A percentile compares a stretch with the other conserved stretches of the same genome.
Conservation (phyloP, 2,797 vertebrate species). For the Spondyliosoma cantharus region DNA sequence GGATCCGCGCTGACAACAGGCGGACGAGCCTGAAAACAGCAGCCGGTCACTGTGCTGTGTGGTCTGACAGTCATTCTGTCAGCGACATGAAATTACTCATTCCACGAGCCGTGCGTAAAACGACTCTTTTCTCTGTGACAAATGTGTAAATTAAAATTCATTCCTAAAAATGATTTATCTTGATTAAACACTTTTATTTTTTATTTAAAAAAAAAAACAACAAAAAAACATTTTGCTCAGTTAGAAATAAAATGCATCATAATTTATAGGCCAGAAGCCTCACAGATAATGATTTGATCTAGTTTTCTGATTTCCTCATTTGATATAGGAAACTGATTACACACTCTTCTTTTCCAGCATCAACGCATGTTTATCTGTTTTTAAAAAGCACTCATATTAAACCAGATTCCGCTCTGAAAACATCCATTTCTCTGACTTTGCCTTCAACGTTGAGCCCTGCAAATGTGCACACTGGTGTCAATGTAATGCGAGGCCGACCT, state of each 20-base stretch:
- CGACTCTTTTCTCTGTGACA: neutral
- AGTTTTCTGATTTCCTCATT: conserved; percentile 13
- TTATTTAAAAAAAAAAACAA: neutral
- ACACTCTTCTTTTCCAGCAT: neutral
- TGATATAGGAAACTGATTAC: conserved; percentile 5
- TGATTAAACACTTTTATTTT: neutral
- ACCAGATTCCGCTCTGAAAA: conserved; percentile 3
- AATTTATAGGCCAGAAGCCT: neutral
- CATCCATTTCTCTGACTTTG: neutral
- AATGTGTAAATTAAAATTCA: neutral
- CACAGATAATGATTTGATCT: neutral
- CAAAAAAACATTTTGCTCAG: neutral
- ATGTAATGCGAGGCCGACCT: conserved; percentile 7
- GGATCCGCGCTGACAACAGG: conserved; percentile 46
- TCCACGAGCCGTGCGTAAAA: conserved; percentile 5
- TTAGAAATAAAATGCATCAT: conserved; percentile 5
- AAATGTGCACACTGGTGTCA: neutral
- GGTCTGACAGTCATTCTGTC: conserved; percentile 15
- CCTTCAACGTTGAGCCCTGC: neutral
- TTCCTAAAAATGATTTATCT: neutral
- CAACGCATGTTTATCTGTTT: neutral
- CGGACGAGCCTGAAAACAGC: conserved; percentile 1
- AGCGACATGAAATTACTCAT: conserved; percentile 5
- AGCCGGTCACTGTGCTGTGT: conserved; percentile 23
- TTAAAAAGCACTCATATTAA: conserved; percentile 10